Evolutionary conservation across 2,113 vertebrate genomes (phyloP), one percentile per base, ranked within the genome.

Genomic region (Macroglossus sobrinus): DNA sequence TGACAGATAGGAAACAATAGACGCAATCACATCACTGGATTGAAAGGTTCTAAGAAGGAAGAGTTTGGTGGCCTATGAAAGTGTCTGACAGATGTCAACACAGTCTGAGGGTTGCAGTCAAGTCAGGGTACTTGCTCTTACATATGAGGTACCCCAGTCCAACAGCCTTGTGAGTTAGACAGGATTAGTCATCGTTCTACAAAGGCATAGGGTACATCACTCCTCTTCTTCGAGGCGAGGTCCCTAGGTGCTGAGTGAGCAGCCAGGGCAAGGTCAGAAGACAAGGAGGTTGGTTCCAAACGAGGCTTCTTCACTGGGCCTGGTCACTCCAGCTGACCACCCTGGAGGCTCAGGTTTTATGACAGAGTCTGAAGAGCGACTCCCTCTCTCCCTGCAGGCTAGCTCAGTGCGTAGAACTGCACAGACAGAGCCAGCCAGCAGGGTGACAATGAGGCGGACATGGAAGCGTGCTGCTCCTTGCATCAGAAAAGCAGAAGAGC

Each of bases 401-500:
- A 66, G 75, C 33, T 40, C 47, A 30, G 35, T 95, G 68, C 50
- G 84, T 30, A 86, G 57, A 92, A 28, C 76, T 71, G 12, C 28
- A 57, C 57, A 61, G 40, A 69, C n/a, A 61, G 50, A 91, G 87
- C 55, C 86, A 94, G 96, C 64, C 85, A 94, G 89, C 63, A 84
- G 64, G 55, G 47, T 95, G 93, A 97, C 86, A 24, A 15, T 71
- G 66, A 90, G 84, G 97, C 9, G 1, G 43, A 85, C 85, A 74
- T 91, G 78, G 86, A 47, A 75, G 30, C 40, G 98, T 98, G n/a
- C 98, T 85, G 74, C 26, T 92, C 78, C 89, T 98, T 98, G 98
- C 98, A 98, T 98, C 98, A 98, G 98, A 96, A 97, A 97, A 96
- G 57, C 63, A 59, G 55, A 93, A 93, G 91, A 7, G n/a, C 0